Base-by-base conservation (phyloP, 1,140 invertebrate species). In the Pseudomyrmex flavicornis region DNA sequence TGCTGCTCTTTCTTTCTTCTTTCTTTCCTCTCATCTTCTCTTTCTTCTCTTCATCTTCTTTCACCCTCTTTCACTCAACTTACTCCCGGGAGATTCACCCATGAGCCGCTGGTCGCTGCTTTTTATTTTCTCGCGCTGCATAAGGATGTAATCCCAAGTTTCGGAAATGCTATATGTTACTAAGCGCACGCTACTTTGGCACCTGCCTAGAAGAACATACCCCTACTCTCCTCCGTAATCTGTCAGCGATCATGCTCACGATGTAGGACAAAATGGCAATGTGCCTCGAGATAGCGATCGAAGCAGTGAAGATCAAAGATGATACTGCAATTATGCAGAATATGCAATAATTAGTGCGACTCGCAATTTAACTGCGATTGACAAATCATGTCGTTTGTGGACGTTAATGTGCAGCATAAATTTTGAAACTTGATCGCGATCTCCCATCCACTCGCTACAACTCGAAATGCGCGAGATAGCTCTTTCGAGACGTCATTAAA, bases 131-230 rank as follows among this genome's bases (percentile, higher is more conserved):
- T 77, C 20, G 50, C 46, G 50, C 56, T 68, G 84, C 72, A 65
- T 82, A 86, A 73, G 54, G 65, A 56, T 65, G 85, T 84, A 88
- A 88, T 86, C 77, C 70, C 65, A 65, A 66, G 52, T 56, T 74
- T 75, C 35, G 77, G 75, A 88, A 85, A 88, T 61, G 73, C 79
- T 89, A 88, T 35, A n/a, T n/a, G n/a, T n/a, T n/a, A 89, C 88
- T 89, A 88, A 88, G 17, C 56, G 77, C 22, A 17, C 83, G 48
- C 58, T 54, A 52, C 75, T 86, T 74, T 62, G 74, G 61, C 87
- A 85, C 84, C 79, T 83, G 70, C 58, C 56, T 56, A 20, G n/a
- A 17, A n/a, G 44, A 46, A 44, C 65, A 48, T 20, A 52, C 4
- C 17, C 15, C 17, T 68, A 15, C 20, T 48, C 7, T 9, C 17